Base-by-base conservation (phyloP, 2,888 invertebrate genomes). In the Ceratothoa steindachneri region DNA sequence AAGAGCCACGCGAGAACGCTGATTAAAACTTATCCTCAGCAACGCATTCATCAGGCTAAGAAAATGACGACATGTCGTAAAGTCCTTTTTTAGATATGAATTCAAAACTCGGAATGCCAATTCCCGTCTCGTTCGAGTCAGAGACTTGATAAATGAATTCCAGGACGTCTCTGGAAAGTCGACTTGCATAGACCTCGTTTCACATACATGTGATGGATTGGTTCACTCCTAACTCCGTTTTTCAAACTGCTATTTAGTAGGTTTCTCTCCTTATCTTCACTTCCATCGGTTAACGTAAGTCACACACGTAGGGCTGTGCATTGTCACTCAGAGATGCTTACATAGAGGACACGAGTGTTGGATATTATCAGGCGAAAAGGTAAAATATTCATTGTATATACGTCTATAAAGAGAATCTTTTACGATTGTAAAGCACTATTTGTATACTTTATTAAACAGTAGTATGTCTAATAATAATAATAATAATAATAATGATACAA, bases 81-180 rank as follows among this genome's bases (percentile, higher is more conserved):
- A 55, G 55, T 15, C 55, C 12, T 55, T 55, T 55, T 41, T 55
- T 55, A 22, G 55, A 55, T 55, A 55, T 55, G 55, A 55, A 55
- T 55, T 55, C 55, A 55, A 55, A 55, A 55, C 7, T 22, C 55
- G 55, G 55, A 55, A 55, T 55, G 55, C 55, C 55, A 55, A 55
- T 55, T 55, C 55, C 19, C 55, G 24, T 5, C 55, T 55, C 55
- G 55, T 55, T 55, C 55, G 9, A 55, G 55, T 55, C 55, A 55
- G 7, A 22, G 55, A 55, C 5, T 55, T 55, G 55, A 55, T 55
- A 55, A 55, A 55, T 55, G 55, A 55, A 19, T 55, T 22, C 55
- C 15, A 55, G 55, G 15, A 55, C 55, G 15, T 55, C 24, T 55
- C 55, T 55, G 24, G 55, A 55, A 55, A 22, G n/a, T n/a, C n/a